A percentile compares a stretch with the other conserved stretches of the same genome.
Evolutionary conservation across 2,113 vertebrate genomes (phyloP).

Genomic region (Halcyon senegalensis): DNA sequence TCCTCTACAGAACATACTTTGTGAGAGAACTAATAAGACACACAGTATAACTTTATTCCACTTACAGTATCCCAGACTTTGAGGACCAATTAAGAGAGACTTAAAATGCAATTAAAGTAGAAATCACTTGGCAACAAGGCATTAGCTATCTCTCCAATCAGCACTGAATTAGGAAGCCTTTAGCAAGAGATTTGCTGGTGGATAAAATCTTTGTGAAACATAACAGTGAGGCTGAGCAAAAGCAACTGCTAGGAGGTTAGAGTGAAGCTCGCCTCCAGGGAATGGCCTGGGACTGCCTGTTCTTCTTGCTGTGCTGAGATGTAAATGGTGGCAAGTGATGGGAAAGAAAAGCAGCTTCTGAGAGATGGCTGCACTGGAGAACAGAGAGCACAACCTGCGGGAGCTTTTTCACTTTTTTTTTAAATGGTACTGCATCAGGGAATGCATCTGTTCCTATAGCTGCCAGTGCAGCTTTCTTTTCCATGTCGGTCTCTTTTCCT

Average conservation of each 20-base stretch:
- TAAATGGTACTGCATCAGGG: neutral
- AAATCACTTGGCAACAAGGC: constrained; percentile 47
- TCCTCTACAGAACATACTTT: neutral
- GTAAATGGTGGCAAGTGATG: neutral
- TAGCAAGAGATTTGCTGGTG: constrained; percentile 36
- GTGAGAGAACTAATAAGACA: neutral
- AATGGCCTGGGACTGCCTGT: neutral
- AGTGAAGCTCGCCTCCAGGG: neutral
- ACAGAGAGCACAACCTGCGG: neutral
- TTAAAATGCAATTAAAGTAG: constrained; percentile 63
- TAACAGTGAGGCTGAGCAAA: neutral
- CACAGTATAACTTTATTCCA: constrained; percentile 32
- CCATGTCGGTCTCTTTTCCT: neutral
- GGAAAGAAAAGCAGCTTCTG: neutral
- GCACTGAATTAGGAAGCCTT: constrained; percentile 41
- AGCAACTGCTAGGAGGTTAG: neutral
- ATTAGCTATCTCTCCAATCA: constrained; percentile 47
- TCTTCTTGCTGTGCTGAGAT: neutral
- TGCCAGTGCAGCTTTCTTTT: neutral
- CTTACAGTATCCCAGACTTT: constrained; percentile 10
- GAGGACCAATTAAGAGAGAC: constrained; percentile 54
- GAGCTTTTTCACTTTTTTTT: neutral
- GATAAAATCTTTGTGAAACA: constrained; percentile 10
- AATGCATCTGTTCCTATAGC: neutral
- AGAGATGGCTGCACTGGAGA: neutral